phyloP scores from a whole-genome alignment of 2,797 vertebrate species.

The Ctenopoma multispine region DNA sequence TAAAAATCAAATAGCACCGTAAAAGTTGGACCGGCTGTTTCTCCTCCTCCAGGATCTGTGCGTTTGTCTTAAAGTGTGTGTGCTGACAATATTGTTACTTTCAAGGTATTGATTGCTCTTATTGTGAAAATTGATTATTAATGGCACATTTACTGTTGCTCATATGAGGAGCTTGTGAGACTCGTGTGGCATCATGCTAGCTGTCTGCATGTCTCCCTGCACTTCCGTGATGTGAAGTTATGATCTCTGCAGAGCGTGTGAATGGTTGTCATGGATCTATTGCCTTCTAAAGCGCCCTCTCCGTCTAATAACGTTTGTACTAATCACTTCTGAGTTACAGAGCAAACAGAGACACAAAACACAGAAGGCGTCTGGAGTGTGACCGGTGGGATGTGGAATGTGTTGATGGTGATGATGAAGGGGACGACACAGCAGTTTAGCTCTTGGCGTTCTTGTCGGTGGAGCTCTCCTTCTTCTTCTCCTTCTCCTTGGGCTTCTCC shows the following conservation, averaged over 20 bases:
- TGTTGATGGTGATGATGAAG: constrained; percentile 34
- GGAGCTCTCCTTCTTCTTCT: constrained; percentile 73
- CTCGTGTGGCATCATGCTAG: constrained; percentile 37
- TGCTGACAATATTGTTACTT: constrained; percentile 60
- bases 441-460: constrained; percentile 80
- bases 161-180: constrained; percentile 10
- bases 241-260: constrained; percentile 20
- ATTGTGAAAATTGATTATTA: constrained; percentile 31
- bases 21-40: constrained; percentile 79
- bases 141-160: constrained; percentile 64
- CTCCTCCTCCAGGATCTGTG: constrained; percentile 64
- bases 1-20: constrained; percentile 85
- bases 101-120: constrained; percentile 49
- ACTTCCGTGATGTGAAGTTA: neutral
- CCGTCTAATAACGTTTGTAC: constrained; percentile 18
- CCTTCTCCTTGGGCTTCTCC: constrained; percentile 42
- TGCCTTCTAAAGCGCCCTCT: constrained; percentile 39
- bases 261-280: neutral
- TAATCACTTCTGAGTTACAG: constrained; percentile 39
- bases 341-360: constrained; percentile 53
- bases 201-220: constrained; percentile 28
- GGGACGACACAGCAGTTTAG: constrained; percentile 63
- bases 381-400: constrained; percentile 54
- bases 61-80: constrained; percentile 60
- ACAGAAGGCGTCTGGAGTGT: constrained; percentile 22